Percentiles rank a stretch among this genome's conserved stretches.
Conservation (phyloP, 2,888 invertebrate species). For the Drosophila acutilabella region DNA sequence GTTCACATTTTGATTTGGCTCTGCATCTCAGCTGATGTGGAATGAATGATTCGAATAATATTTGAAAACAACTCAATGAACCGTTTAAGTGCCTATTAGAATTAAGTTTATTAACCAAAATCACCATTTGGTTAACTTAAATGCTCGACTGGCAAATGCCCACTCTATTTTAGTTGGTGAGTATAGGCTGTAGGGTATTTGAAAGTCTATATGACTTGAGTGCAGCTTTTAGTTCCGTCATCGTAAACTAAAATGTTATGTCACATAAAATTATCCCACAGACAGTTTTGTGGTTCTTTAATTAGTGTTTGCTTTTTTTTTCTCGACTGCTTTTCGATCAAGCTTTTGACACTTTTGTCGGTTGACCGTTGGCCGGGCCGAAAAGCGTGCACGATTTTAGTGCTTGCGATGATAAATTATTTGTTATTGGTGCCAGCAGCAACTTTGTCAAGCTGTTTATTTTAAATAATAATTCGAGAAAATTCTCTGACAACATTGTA, state of each 20-base stretch:
- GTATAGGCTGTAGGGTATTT: conserved; percentile 11
- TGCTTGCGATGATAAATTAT: conserved; percentile 60
- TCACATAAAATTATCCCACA: conserved; percentile 33
- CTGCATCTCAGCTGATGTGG: not conserved
- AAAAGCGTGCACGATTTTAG: conserved; percentile 60
- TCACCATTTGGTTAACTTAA: not conserved
- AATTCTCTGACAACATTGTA: conserved; percentile 14
- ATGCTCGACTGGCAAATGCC: not conserved
- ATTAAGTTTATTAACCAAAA: not conserved
- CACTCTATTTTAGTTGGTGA: not conserved
- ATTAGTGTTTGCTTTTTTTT: conserved; percentile 53
- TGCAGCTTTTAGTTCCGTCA: not conserved
- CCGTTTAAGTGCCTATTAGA: conserved; percentile 5
- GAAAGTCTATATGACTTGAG: not conserved
- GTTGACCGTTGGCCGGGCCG: conserved; percentile 49
- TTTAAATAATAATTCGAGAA: conserved; percentile 36
- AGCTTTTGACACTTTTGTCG: conserved; percentile 63
- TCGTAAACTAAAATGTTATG: conserved; percentile 22
- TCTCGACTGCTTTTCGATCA: conserved; percentile 38
- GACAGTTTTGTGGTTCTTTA: conserved; percentile 50
- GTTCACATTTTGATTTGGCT: conserved; percentile 18
- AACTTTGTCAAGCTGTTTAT: conserved; percentile 40
- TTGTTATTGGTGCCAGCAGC: conserved; percentile 30
- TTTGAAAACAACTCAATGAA: not conserved
- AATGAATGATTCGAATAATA: not conserved